phyloP scores from a whole-genome alignment of 2,888 invertebrate genomes.

The Nowickia ferox region DNA sequence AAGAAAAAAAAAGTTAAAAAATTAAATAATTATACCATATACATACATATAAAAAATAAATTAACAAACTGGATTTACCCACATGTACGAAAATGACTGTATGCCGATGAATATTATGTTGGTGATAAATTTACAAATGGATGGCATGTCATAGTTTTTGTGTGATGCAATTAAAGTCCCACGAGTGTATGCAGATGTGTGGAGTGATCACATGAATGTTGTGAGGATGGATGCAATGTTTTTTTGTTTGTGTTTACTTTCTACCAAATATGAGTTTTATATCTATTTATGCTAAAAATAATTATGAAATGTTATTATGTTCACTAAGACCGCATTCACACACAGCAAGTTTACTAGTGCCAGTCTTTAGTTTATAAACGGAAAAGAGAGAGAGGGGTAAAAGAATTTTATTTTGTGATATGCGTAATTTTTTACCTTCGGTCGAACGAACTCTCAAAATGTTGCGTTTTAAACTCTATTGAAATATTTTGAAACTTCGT shows the following conservation, averaged over 20 bases:
- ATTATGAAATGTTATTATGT: background rate
- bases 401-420: too few species aligned
- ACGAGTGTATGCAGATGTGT: slow-evolving; percentile 14
- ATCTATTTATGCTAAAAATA: background rate
- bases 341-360: background rate
- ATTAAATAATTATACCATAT: slow-evolving; percentile 11
- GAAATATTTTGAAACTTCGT: too few species aligned
- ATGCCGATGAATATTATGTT: slow-evolving; percentile 42
- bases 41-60: slow-evolving; percentile 1
- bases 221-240: slow-evolving; percentile 37
- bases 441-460: too few species aligned
- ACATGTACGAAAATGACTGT: slow-evolving; percentile 48
- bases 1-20: background rate
- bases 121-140: slow-evolving; percentile 65
- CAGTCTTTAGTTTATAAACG: too few species aligned
- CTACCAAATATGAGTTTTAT: background rate
- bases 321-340: background rate
- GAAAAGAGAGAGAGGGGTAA: too few species aligned
- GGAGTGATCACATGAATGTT: slow-evolving; percentile 32
- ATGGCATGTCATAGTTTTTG: slow-evolving; percentile 15
- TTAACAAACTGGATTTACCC: slow-evolving; percentile 43
- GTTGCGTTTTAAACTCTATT: too few species aligned
- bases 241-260: background rate
- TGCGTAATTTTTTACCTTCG: too few species aligned
- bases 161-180: slow-evolving; percentile 45